phyloP scores from a whole-genome alignment of 2,113 vertebrate genomes.

The Hypomesus transpacificus region DNA sequence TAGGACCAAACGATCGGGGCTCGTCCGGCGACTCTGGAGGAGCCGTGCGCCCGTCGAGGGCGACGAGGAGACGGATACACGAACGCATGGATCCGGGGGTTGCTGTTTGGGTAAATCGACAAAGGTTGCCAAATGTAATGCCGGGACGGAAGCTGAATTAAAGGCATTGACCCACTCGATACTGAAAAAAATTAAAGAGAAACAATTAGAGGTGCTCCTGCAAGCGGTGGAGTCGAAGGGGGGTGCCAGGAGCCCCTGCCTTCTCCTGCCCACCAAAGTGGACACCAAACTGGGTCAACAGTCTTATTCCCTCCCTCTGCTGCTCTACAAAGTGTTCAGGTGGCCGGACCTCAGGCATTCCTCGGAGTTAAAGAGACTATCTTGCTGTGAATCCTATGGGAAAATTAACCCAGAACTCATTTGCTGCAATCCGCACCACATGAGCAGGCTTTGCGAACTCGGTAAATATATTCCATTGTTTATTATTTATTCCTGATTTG shows the following conservation, averaged over 20 bases:
- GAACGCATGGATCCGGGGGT: constrained; percentile 78
- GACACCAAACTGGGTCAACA: constrained; percentile 86
- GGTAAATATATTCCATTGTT: constrained; percentile 68
- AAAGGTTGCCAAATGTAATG: constrained; percentile 75
- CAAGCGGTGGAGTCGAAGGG: constrained; percentile 94
- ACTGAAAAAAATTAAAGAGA: constrained; percentile 90
- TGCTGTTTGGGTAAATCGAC: constrained; percentile 87
- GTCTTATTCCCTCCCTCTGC: constrained; percentile 86
- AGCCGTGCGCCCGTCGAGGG: constrained; percentile 90
- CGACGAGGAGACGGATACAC: constrained; percentile 82
- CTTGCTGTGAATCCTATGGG: constrained; percentile 93
- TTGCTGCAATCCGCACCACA: constrained; percentile 98
- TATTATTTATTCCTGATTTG: too few species aligned
- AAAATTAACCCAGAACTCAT: constrained; percentile 88
- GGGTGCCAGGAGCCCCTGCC: constrained; percentile 85
- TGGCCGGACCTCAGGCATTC: constrained; percentile 95
- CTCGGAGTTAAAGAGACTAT: constrained; percentile 91
- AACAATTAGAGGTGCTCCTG: constrained; percentile 89
- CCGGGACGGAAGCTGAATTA: constrained; percentile 85
- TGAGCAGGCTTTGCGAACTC: constrained; percentile 94
- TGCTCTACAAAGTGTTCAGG: constrained; percentile 95
- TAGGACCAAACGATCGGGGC: constrained; percentile 98
- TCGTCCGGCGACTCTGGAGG: constrained; percentile 97
- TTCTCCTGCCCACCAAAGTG: constrained; percentile 85
- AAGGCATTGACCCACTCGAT: constrained; percentile 90